Percentiles rank a stretch among this genome's conserved stretches.
phyloP scores from a whole-genome alignment of 2,797 vertebrate species.

The Chaetophractus vellerosus region DNA sequence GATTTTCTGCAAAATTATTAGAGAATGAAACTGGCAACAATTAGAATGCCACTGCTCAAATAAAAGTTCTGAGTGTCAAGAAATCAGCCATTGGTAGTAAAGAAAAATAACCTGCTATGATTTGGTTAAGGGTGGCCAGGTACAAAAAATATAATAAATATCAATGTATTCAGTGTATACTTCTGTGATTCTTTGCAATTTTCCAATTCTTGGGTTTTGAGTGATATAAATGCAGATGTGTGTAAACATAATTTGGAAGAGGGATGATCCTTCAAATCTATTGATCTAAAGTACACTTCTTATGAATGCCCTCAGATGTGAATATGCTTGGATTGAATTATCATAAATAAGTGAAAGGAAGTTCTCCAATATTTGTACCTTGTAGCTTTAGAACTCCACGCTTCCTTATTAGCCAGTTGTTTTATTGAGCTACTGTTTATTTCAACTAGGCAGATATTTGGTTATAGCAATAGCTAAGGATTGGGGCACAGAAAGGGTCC shows the following conservation, averaged over 20 bases:
- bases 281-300: slow-evolving; percentile 33
- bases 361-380: neutral
- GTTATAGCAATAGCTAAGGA: slow-evolving; percentile 17
- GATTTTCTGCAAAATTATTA: neutral
- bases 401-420: neutral
- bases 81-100: slow-evolving; percentile 21
- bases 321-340: slow-evolving; percentile 19
- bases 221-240: neutral
- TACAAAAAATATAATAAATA: neutral
- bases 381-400: neutral
- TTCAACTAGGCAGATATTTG: slow-evolving; percentile 13
- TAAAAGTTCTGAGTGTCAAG: neutral
- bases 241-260: neutral
- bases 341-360: slow-evolving; percentile 14
- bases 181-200: neutral
- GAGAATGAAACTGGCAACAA: slow-evolving; percentile 24
- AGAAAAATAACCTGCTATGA: neutral
- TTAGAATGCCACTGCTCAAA: neutral
- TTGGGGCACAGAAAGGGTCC: neutral
- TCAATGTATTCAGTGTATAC: neutral
- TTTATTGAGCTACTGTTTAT: slow-evolving; percentile 9
- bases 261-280: neutral
- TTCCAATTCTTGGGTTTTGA: neutral
- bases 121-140: neutral
- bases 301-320: neutral